These are phyloP conservation scores for Heliconius erato DNA, from an alignment of 2,888 invertebrate species.

Conservation along the genomic window DNA sequence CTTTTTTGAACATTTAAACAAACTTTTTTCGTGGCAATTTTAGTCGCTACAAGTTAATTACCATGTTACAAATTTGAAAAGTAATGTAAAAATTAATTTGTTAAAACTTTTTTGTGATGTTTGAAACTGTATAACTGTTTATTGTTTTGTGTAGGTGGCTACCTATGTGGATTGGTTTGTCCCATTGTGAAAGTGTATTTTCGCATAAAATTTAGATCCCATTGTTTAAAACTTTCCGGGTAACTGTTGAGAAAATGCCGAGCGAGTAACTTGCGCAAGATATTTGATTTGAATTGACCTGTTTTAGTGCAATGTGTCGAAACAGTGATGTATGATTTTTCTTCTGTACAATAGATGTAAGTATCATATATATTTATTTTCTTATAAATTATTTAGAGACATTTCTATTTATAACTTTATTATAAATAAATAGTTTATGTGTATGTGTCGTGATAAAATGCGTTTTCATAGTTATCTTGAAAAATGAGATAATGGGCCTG, in stretches of 20 bases:
- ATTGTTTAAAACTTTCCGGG: constrained; percentile 82
- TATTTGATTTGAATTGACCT: constrained; percentile 55
- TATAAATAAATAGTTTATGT: constrained; percentile 1
- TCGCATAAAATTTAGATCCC: constrained; percentile 84
- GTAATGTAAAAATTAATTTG: constrained; percentile 50
- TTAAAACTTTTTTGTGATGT: constrained; percentile 60
- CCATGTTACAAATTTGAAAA: constrained; percentile 24
- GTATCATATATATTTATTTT: constrained; percentile 30
- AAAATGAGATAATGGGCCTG: constrained; percentile 30
- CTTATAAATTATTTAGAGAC: constrained; percentile 24
- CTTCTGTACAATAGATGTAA: constrained; percentile 46
- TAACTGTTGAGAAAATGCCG: constrained; percentile 74
- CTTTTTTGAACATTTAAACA: constrained; percentile 64
- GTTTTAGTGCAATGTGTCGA: constrained; percentile 63
- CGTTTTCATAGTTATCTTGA: constrained; percentile 31
- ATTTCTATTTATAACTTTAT: neutral
- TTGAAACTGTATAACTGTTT: constrained; percentile 76
- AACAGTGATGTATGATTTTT: constrained; percentile 48
- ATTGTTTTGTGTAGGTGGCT: constrained; percentile 83
- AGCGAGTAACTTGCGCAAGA: constrained; percentile 69
- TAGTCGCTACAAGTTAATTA: constrained; percentile 39
- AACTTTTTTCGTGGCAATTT: constrained; percentile 54
- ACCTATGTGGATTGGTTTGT: constrained; percentile 69
- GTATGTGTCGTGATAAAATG: constrained; percentile 4
- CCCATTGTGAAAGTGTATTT: constrained; percentile 83